phyloP scores from a whole-genome alignment of 2,888 invertebrate genomes.

The Erynnis tages region DNA sequence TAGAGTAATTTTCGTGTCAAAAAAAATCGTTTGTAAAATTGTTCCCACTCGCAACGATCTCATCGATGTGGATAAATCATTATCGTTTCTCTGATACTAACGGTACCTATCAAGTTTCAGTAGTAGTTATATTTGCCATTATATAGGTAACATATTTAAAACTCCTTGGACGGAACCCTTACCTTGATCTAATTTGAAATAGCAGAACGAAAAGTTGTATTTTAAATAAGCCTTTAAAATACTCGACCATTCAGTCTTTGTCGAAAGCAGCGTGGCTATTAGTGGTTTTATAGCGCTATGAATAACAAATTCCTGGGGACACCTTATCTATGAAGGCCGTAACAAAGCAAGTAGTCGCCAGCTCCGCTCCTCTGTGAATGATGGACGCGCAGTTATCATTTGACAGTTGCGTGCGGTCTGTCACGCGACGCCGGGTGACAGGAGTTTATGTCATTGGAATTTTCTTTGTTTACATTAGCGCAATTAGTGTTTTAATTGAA shows the following conservation, averaged over 20 bases:
- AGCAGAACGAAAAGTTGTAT: no score
- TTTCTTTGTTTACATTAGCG: no score
- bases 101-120: not conserved
- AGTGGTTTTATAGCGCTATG: slow-evolving; percentile 46
- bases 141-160: no score
- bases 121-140: no score
- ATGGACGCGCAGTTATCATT: slow-evolving; percentile 80
- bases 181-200: no score
- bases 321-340: slow-evolving; percentile 64
- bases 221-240: no score
- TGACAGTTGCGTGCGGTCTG: slow-evolving; percentile 72
- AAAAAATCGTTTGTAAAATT: not conserved
- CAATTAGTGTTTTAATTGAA: no score
- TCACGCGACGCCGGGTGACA: slow-evolving; percentile 77
- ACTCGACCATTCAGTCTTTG: no score
- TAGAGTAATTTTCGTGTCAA: slow-evolving; percentile 30
- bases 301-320: slow-evolving; percentile 53
- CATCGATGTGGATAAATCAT: not conserved
- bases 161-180: no score
- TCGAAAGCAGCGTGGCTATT: slow-evolving; percentile 40
- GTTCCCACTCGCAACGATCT: slow-evolving; percentile 3
- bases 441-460: no score
- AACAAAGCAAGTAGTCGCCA: slow-evolving; percentile 51
- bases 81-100: not conserved
- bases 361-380: slow-evolving; percentile 70